Base-by-base conservation (phyloP, 2,797 vertebrate genomes). In the Rhynchotus rufescens region DNA sequence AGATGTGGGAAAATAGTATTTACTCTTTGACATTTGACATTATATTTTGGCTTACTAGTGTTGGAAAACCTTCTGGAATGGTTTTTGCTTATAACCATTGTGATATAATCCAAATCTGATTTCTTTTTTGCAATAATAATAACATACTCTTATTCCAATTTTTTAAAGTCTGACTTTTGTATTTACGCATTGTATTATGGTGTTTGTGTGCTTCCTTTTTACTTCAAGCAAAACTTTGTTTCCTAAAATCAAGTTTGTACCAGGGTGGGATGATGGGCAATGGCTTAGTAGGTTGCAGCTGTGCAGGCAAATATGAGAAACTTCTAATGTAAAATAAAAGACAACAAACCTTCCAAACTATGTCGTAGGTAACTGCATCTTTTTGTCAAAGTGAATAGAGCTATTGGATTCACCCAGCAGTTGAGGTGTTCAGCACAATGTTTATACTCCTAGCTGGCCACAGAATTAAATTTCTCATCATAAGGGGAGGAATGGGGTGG, bases 211-310 rank as follows among this genome's bases (percentile, higher is more conserved):
- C 28, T 82, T 92, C 42, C 26, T 84, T 89, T 88, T 85, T 22
- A 61, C 23, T 79, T 49, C 73, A 85, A 85, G 87, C 88, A 89
- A 87, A 92, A 77, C 20, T 86, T 80, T 75, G 16, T 86, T 93
- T 94, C 52, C 23, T 84, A 75, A 81, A 64, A 32, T 0, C 11
- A 81, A 65, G 57, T 76, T 80, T 83, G 25, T 84, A 10, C 82
- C 6, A 11, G 65, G 30, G 12, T 81, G 44, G 61, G 38, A 15
- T 30, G 56, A 8, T 51, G 36, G 80, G 51, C 30, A 19, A 54
- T 61, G 26, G 30, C 68, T 90, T 17, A 66, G 8, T 52, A 68
- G 42, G 36, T 71, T 80, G 79, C 4, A 4, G 26, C 51, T 87
- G 6, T 38, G n/a, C 44, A 64, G 47, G 38, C 34, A 15, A 85